Evolutionary conservation across 1,140 invertebrate genomes (phyloP).

Genomic region (Brachionus asplanchnoidis): DNA sequence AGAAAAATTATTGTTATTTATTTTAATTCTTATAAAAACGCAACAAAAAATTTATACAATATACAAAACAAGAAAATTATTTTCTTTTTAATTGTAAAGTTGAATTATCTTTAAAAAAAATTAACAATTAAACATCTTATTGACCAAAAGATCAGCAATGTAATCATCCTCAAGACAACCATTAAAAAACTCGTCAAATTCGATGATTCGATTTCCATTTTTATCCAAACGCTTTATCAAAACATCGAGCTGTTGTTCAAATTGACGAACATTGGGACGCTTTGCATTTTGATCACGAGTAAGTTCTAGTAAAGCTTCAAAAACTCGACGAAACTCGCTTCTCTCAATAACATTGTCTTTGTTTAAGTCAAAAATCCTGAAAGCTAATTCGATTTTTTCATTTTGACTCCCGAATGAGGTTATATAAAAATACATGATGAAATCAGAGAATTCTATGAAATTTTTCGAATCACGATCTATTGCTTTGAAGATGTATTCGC

Average conservation of each 20-base stretch:
- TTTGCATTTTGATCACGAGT: neutral
- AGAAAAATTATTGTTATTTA: too few species aligned
- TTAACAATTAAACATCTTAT: conserved; percentile 13
- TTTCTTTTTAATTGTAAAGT: too few species aligned
- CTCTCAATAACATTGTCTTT: neutral
- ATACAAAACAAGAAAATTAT: too few species aligned
- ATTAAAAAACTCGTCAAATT: neutral
- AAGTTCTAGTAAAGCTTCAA: neutral
- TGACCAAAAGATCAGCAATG: neutral
- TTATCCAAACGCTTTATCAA: neutral
- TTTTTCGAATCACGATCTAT: neutral
- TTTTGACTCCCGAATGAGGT: neutral
- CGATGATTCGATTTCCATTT: neutral
- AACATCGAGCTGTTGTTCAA: neutral
- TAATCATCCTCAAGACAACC: neutral
- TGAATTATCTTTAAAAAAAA: neutral
- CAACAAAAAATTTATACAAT: too few species aligned
- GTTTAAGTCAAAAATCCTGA: conserved; percentile 21
- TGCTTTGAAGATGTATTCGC: conserved; percentile 17
- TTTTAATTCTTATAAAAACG: too few species aligned
- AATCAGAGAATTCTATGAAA: conserved; percentile 20
- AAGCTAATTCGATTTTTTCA: conserved; percentile 30
- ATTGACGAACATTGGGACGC: neutral
- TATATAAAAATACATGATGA: neutral
- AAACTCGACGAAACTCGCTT: neutral